Base-by-base conservation (phyloP, 1,140 invertebrate species). In the Plodia interpunctella region DNA sequence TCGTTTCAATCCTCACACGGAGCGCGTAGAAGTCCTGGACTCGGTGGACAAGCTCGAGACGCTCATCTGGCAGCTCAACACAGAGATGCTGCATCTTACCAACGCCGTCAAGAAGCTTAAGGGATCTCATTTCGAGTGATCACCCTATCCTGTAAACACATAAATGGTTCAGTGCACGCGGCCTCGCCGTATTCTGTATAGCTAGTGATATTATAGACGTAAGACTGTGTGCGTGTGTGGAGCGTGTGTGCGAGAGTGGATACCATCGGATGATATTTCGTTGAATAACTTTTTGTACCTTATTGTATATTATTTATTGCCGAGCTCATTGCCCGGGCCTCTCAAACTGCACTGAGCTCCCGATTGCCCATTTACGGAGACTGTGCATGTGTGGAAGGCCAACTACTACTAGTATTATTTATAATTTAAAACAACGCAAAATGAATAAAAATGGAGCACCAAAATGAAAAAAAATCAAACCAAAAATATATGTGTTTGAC, bases 1-100 rank as follows among this genome's bases (percentile, higher is more conserved):
- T 25, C 93, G 97, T 55, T 99, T 97, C 92, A 98, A 99, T 89
- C 96, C 98, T 0, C 97, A 98, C 90, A 99, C 98, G 11, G 96
- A 98, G 83, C 93, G 94, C 18, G 94, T 99, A 6, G 97, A 99
- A 80, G 94, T 99, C 1, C 91, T 99, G 20, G 96, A 98, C 88
- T 94, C 94, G 25, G 95, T 97, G 0, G 94, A 96, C 65, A 95
- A 95, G 83, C 89, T 98, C 68, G 95, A 97, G 74, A 93, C 91
- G 28, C 88, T 96, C 61, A 92, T 97, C 28, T 92, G 93, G 59
- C 95, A 96, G 80, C 90, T 97, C 60, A 95, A 96, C 83, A 94
- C 95, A 1, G 96, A 97, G 88, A 92, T 97, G 76, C 91, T 94
- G 52, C 95, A 97, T 74, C 91, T 98, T 35, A 95, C 94, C 76